Conservation (phyloP, 2,888 invertebrate species). For the Nephrotoma flavescens region DNA sequence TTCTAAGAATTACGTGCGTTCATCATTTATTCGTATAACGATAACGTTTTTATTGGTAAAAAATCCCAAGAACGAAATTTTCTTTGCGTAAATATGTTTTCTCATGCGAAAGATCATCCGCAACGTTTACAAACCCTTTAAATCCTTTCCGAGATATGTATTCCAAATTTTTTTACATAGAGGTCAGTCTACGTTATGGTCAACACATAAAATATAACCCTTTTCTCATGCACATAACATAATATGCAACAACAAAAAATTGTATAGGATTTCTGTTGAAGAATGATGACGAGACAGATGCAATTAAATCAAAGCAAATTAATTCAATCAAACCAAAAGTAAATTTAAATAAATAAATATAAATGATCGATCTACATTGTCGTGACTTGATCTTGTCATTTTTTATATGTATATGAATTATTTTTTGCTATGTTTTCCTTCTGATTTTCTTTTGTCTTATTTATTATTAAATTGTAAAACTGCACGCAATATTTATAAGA, state of each 20-base stretch:
- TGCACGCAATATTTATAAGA: not conserved
- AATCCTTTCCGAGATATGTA: not conserved
- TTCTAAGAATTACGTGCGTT: not conserved
- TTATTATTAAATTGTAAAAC: constrained; percentile 1
- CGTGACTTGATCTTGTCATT: constrained; percentile 1
- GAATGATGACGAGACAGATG: not conserved
- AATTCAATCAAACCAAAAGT: not conserved
- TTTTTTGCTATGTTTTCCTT: not conserved
- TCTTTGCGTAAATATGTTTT: not conserved
- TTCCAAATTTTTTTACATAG: not conserved
- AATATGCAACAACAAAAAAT: not conserved
- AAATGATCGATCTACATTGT: not conserved
- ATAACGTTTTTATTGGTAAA: not conserved
- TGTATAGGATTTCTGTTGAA: not conserved
- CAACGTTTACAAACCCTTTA: not conserved
- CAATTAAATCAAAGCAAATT: not conserved
- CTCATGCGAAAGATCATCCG: not conserved
- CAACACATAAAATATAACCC: not conserved
- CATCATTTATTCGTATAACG: not conserved
- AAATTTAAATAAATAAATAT: not conserved
- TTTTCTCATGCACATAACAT: not conserved
- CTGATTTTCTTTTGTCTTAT: not conserved
- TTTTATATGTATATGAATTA: not conserved
- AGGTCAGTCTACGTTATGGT: not conserved
- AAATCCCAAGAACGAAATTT: not conserved